Evolutionary conservation across 2,113 vertebrate species (phyloP).

Genomic region (Malurus alboscapulatus): DNA sequence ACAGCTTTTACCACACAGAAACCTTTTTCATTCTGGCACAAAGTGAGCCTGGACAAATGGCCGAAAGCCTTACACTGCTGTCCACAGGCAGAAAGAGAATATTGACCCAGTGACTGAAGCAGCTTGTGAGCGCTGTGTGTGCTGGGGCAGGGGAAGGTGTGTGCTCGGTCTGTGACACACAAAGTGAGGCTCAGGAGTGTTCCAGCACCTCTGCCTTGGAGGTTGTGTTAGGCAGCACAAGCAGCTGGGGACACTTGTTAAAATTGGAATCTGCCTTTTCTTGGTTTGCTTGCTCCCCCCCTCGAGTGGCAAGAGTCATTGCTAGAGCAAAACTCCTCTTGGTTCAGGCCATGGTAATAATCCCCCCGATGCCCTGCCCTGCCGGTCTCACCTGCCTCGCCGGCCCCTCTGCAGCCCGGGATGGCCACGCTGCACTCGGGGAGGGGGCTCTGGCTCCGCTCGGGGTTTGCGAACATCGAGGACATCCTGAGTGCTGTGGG

Average conservation of each 20-base stretch:
- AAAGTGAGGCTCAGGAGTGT: background rate
- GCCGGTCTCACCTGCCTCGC: conserved; percentile 84
- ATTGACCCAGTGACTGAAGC: background rate
- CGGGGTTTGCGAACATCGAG: conserved; percentile 85
- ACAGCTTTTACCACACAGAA: background rate
- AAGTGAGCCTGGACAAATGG: background rate
- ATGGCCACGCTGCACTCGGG: conserved; percentile 84
- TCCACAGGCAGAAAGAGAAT: background rate
- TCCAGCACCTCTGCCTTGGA: background rate
- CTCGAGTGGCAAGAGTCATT: conserved; percentile 41
- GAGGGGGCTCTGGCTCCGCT: conserved; percentile 53
- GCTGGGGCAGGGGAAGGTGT: background rate
- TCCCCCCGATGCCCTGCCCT: background rate
- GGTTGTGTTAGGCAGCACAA: background rate
- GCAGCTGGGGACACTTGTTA: background rate
- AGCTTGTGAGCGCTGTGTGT: background rate
- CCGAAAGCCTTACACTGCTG: background rate
- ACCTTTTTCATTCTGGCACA: background rate
- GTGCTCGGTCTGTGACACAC: background rate
- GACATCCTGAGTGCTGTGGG: conserved; percentile 71
- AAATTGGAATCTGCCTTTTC: background rate
- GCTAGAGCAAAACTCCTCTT: background rate
- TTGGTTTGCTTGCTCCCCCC: conserved; percentile 56
- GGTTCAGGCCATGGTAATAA: background rate
- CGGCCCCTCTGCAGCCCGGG: conserved; percentile 82